Conservation (phyloP, 92 coral and sea anemone species). For the Palythoa heliodiscus region DNA sequence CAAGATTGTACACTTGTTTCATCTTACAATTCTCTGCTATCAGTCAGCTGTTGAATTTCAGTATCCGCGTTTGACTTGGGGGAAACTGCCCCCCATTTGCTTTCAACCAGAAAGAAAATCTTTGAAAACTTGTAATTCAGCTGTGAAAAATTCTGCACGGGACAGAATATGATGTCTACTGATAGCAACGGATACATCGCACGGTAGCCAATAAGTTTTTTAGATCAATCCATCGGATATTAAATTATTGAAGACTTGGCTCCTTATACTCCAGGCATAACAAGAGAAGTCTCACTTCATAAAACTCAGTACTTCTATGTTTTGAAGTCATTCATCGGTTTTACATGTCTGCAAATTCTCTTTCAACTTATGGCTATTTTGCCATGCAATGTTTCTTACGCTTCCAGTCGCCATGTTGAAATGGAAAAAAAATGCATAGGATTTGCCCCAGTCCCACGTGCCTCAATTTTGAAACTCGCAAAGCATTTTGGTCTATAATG, state of each 20-base stretch:
- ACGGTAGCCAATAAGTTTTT: slow-evolving; percentile 23
- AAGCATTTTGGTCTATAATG: no score
- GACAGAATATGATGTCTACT: no score
- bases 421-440: neutral
- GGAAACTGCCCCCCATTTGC: no score
- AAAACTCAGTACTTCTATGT: slow-evolving; percentile 24
- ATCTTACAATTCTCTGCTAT: slow-evolving; percentile 7
- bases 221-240: no score
- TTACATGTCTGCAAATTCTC: slow-evolving; percentile 30
- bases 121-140: no score
- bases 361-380: slow-evolving; percentile 21
- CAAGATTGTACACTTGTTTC: slow-evolving; percentile 14
- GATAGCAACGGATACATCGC: no score
- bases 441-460: no score
- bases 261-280: slow-evolving; percentile 21
- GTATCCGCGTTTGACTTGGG: no score
- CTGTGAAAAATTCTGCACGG: no score
- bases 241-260: slow-evolving; percentile 19
- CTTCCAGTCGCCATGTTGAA: slow-evolving; percentile 41
- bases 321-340: slow-evolving; percentile 33
- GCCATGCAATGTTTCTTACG: slow-evolving; percentile 34
- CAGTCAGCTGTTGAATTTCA: no score
- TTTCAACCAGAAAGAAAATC: no score
- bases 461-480: no score
- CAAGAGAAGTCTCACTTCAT: slow-evolving; percentile 22